Conservation (phyloP, 2,888 invertebrate species). For the Oasisia sp. region DNA sequence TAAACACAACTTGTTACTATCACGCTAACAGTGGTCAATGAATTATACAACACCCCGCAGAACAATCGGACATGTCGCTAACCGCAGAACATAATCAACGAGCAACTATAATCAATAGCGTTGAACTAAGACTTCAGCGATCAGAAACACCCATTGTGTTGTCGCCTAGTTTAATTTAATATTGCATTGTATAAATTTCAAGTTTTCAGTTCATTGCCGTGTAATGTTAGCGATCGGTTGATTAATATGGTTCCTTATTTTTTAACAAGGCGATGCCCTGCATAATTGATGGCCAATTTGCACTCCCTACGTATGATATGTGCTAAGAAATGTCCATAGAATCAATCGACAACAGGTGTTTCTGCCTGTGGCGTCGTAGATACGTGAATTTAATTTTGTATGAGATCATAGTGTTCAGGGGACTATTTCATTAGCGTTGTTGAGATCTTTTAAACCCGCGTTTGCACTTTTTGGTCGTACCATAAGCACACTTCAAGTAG, state of each 20-base stretch:
- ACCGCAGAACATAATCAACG: neutral
- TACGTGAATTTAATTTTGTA: too few relatives aligned
- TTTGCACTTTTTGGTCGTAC: too few relatives aligned
- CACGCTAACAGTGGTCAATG: neutral
- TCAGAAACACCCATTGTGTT: neutral
- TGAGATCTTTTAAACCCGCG: too few relatives aligned
- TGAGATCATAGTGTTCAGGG: too few relatives aligned
- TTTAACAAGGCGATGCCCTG: neutral
- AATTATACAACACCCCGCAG: neutral
- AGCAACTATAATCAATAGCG: neutral
- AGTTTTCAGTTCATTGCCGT: neutral
- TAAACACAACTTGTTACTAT: neutral
- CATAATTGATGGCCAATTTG: neutral
- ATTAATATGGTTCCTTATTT: neutral
- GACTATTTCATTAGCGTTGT: too few relatives aligned
- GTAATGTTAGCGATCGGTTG: neutral
- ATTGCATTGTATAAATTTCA: neutral
- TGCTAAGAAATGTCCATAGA: neutral
- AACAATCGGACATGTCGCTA: neutral
- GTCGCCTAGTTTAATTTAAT: neutral
- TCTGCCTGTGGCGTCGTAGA: neutral
- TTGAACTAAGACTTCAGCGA: neutral
- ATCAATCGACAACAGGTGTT: neutral
- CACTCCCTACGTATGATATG: too few relatives aligned
- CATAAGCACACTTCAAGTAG: too few relatives aligned